Percentiles rank a stretch among this genome's conserved stretches.
phyloP scores from a whole-genome alignment of 2,797 vertebrate genomes.

The Acanthurus leucopareius region DNA sequence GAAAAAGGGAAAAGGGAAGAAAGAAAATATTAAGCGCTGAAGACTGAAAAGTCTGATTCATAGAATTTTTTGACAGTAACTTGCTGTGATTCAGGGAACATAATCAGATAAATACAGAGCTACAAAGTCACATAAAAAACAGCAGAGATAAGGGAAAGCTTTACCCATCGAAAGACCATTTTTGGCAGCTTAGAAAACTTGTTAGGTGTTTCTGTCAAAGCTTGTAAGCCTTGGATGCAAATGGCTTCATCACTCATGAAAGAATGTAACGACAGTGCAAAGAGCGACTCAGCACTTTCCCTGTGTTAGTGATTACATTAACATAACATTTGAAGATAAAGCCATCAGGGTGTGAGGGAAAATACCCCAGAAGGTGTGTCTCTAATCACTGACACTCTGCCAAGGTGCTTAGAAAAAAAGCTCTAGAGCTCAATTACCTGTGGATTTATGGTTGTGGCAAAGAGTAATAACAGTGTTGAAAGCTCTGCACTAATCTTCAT shows the following conservation, averaged over 20 bases:
- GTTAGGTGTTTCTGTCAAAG: conserved; percentile 60
- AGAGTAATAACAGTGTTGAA: conserved; percentile 31
- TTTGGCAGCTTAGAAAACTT: conserved; percentile 52
- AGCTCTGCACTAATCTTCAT: conserved; percentile 33
- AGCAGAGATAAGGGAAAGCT: conserved; percentile 13
- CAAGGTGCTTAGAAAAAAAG: conserved; percentile 43
- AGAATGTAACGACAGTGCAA: conserved; percentile 20
- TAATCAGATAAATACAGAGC: conserved; percentile 31
- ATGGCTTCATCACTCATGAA: conserved; percentile 64
- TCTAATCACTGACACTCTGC: conserved; percentile 55
- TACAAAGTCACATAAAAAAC: conserved; percentile 22
- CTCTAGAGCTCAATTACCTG: conserved; percentile 49
- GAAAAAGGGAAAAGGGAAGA: not conserved
- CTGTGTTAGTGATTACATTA: conserved; percentile 72
- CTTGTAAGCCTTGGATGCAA: conserved; percentile 51
- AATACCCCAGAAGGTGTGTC: conserved; percentile 45
- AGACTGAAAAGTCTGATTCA: conserved; percentile 13
- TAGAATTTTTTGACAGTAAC: conserved; percentile 30
- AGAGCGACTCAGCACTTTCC: conserved; percentile 69
- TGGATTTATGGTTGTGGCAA: conserved; percentile 45
- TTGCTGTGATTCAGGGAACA: conserved; percentile 18
- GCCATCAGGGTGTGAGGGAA: conserved; percentile 23
- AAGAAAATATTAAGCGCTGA: conserved; percentile 7
- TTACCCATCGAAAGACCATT: conserved; percentile 31
- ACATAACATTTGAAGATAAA: conserved; percentile 70